phyloP scores from a whole-genome alignment of 2,797 vertebrate species.

The Tamandua tetradactyla region DNA sequence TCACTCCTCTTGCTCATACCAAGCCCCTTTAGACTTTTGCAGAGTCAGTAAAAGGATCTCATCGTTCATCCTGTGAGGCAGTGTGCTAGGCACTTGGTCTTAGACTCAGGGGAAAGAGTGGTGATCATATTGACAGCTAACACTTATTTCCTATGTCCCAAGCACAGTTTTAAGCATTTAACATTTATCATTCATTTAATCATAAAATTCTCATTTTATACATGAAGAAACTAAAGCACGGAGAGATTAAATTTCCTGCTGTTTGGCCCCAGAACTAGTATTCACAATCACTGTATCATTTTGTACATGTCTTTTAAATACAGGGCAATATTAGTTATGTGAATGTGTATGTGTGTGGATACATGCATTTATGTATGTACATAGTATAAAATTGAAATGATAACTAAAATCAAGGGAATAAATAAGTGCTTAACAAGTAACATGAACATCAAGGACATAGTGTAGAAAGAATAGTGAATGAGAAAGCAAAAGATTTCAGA shows the following conservation, averaged over 20 bases:
- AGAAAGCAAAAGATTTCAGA: not conserved
- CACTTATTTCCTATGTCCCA: not conserved
- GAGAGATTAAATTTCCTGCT: not conserved
- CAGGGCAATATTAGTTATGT: not conserved
- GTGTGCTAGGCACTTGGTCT: not conserved
- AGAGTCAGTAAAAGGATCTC: not conserved
- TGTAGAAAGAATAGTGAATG: not conserved
- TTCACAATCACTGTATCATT: not conserved
- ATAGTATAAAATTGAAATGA: not conserved
- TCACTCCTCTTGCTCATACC: too few species aligned
- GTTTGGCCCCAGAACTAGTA: not conserved
- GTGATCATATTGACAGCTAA: not conserved
- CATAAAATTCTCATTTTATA: not conserved
- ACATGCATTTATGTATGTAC: not conserved
- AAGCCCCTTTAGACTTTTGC: not conserved
- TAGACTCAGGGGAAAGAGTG: not conserved
- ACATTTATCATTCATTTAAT: not conserved
- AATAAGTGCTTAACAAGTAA: not conserved
- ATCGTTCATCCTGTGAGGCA: not conserved
- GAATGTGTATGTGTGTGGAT: not conserved
- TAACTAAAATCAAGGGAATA: not conserved
- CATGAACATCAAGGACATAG: not conserved
- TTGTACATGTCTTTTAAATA: not conserved
- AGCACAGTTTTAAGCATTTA: not conserved
- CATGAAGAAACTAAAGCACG: not conserved